These are phyloP conservation scores for Meteorus colon DNA, from an alignment of 2,888 invertebrate species.

Conservation along the genomic window DNA sequence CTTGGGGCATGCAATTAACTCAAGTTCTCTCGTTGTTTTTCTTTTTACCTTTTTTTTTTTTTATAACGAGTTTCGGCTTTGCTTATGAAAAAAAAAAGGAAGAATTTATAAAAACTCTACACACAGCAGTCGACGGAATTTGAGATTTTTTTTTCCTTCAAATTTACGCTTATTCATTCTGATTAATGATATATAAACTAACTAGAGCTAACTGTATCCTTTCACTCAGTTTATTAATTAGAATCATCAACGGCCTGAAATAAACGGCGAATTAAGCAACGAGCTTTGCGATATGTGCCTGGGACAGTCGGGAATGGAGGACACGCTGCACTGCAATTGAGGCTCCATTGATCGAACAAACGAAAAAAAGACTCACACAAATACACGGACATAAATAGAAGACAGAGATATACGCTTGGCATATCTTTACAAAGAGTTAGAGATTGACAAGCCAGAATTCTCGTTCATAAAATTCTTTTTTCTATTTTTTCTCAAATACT, in stretches of 20 bases:
- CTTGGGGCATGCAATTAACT: conserved; percentile 44
- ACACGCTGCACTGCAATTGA: background rate
- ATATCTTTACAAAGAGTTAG: background rate
- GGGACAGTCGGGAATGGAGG: conserved; percentile 1
- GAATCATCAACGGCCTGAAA: background rate
- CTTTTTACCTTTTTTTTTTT: conserved; percentile 10
- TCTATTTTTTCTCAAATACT: background rate
- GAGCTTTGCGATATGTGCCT: background rate
- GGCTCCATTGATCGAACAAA: conserved; percentile 20
- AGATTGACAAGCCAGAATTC: background rate
- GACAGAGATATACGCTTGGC: background rate
- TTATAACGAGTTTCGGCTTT: background rate
- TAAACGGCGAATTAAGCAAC: conserved; percentile 1
- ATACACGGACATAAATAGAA: conserved; percentile 4
- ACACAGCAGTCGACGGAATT: background rate
- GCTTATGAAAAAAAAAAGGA: background rate
- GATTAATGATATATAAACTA: too few species aligned
- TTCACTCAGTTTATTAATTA: conserved; percentile 16
- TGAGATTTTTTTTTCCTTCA: background rate
- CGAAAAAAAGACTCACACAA: background rate
- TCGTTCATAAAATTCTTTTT: background rate
- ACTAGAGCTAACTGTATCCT: too few species aligned
- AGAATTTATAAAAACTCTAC: background rate
- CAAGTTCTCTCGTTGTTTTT: conserved; percentile 38
- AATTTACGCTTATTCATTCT: background rate